Percentiles rank a stretch among this genome's conserved stretches.
These are phyloP conservation scores for Mythimna albipuncta DNA, from an alignment of 2,888 invertebrate genomes.

Conservation along the genomic window DNA sequence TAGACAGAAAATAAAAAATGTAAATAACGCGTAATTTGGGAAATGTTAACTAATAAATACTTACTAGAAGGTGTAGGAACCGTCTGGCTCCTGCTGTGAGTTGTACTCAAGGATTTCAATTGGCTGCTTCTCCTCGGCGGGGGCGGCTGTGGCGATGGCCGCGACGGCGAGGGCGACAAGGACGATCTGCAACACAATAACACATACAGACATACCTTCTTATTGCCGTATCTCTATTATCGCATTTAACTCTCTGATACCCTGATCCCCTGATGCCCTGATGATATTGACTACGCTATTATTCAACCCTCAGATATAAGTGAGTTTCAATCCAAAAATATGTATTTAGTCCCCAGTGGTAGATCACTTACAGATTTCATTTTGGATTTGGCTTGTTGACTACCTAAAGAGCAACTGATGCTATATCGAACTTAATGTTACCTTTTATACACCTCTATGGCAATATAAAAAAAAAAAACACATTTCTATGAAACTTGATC, in stretches of 20 bases:
- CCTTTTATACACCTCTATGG: constrained; percentile 45
- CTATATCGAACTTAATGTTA: not conserved
- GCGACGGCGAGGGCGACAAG: constrained; percentile 78
- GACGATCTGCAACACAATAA: constrained; percentile 57
- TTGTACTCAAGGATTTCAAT: constrained; percentile 73
- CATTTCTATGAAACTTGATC: constrained; percentile 1
- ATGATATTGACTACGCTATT: no score
- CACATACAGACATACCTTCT: no score
- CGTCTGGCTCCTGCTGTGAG: constrained; percentile 75
- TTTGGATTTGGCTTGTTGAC: constrained; percentile 9
- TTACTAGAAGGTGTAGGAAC: constrained; percentile 76
- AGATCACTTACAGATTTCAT: constrained; percentile 44
- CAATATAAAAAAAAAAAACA: constrained; percentile 5
- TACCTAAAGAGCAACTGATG: constrained; percentile 36
- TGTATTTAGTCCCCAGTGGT: not conserved
- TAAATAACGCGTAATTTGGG: no score
- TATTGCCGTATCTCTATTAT: no score
- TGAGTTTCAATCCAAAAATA: not conserved
- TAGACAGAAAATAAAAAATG: no score
- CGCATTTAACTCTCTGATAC: no score
- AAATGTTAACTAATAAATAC: constrained; percentile 30
- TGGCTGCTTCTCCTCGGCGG: constrained; percentile 65
- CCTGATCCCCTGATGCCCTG: no score
- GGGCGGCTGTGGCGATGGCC: constrained; percentile 76
- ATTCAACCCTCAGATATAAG: not conserved